Conservation (phyloP, 2,797 vertebrate genomes). For the Alca torda region DNA sequence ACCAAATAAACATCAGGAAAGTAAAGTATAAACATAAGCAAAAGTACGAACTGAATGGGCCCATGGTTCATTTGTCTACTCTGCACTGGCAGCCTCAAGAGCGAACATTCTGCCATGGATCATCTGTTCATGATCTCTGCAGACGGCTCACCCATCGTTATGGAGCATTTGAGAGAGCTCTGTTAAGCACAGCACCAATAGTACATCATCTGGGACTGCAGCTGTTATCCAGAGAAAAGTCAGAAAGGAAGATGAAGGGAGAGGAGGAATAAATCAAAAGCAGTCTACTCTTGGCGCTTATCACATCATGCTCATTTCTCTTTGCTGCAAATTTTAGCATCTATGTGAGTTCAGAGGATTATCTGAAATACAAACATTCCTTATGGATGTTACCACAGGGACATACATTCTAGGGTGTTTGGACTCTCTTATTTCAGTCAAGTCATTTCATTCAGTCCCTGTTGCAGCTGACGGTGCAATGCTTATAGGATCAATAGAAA, state of each 20-base stretch:
- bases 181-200: background rate
- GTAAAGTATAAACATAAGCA: background rate
- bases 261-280: conserved; percentile 42
- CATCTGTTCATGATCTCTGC: conserved; percentile 19
- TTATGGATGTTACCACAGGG: background rate
- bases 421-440: background rate
- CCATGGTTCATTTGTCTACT: conserved; percentile 30
- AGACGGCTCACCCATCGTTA: background rate
- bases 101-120: conserved; percentile 13
- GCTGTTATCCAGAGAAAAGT: conserved; percentile 28
- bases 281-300: background rate
- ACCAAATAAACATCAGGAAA: background rate
- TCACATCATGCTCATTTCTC: background rate
- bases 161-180: background rate
- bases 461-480: background rate
- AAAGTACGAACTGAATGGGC: background rate
- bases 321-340: background rate
- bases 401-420: background rate
- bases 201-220: conserved; percentile 34
- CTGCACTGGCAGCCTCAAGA: background rate
- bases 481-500: background rate
- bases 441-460: background rate
- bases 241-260: conserved; percentile 8
- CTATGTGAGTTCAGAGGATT: background rate
- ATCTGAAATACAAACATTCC: background rate